These are phyloP conservation scores for Conus betulinus DNA, from an alignment of 1,140 invertebrate genomes.

Conservation along the genomic window DNA sequence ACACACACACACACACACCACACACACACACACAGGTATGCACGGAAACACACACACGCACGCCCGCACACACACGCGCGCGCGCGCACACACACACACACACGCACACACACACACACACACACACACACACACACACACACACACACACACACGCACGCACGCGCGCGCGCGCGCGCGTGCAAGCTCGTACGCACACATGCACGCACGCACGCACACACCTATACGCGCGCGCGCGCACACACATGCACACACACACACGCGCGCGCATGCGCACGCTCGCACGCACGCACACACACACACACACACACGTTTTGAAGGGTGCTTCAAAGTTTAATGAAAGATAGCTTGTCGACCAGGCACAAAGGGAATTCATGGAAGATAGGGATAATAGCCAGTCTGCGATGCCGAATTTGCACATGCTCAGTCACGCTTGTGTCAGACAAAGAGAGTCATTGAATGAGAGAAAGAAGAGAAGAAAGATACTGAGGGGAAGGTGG, in stretches of 20 bases:
- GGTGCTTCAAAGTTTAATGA: too few species aligned
- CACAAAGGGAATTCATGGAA: too few species aligned
- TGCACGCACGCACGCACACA: conserved; percentile 11
- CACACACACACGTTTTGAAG: not conserved
- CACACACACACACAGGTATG: not conserved
- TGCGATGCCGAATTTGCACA: too few species aligned
- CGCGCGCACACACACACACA: not conserved
- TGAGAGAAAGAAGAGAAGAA: too few species aligned
- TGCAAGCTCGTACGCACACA: not conserved
- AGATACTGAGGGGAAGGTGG: too few species aligned
- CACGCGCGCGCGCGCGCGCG: not conserved
- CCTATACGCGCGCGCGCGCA: not conserved
- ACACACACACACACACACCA: not conserved
- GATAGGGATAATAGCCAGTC: too few species aligned
- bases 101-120: not conserved
- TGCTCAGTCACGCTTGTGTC: too few species aligned
- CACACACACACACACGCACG: not conserved
- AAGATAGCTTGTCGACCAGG: too few species aligned
- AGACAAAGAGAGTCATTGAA: too few species aligned
- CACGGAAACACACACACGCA: not conserved
- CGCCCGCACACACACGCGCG: not conserved
- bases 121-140: conserved; percentile 9
- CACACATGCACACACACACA: conserved; percentile 9
- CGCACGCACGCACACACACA: not conserved
- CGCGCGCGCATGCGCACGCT: not conserved